Evolutionary conservation across 2,888 invertebrate genomes (phyloP), one percentile per base, ranked within the genome.

Genomic region (Steinernema carpocapsae): DNA sequence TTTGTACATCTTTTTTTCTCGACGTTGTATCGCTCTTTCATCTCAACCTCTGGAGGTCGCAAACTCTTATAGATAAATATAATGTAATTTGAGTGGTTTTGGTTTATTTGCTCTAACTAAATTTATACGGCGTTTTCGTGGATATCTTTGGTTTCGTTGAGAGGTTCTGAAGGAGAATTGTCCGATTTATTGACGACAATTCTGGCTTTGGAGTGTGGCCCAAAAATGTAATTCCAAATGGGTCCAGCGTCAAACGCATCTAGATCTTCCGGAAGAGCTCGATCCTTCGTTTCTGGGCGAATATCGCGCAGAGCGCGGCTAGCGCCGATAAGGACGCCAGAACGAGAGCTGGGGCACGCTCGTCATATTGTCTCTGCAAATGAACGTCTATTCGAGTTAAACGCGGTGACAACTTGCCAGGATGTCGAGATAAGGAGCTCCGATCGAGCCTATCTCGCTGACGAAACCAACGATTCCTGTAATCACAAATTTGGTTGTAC

Each of bases 361-460:
- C 77, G 73, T 84, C 78, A 51, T 82, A 72, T 0, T 75, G 75
- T 78, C 80, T 82, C 72, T 80, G 72, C 24, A 76, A 56, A 6
- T 1, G 46, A 32, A 56, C 6, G 43, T 43, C 14, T 14, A 10
- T 19, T 19, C 3, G 56, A 56, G 26, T 24, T 22, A 4, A 56
- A 56, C 24, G 14, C 2, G 26, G 26, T 3, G 56, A 72, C 22
- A 59, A 72, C 79, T 59, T n/a, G 83, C 86, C 76, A 86, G 73
- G 46, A 79, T 45, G 45, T 85, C 82, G 26, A 83, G 74, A 72
- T 87, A 87, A 0, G 87, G 87, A 7, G 87, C 85, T 7, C 80
- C 74, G 12, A 85, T 79, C 10, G 83, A 82, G 32, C 87, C 87
- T 26, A 85, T 52, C 32, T 64, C 64, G 37, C 64, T 32, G 2